These are phyloP conservation scores for Drosophila arawakana DNA, from an alignment of 1,140 invertebrate species.

Conservation along the genomic window DNA sequence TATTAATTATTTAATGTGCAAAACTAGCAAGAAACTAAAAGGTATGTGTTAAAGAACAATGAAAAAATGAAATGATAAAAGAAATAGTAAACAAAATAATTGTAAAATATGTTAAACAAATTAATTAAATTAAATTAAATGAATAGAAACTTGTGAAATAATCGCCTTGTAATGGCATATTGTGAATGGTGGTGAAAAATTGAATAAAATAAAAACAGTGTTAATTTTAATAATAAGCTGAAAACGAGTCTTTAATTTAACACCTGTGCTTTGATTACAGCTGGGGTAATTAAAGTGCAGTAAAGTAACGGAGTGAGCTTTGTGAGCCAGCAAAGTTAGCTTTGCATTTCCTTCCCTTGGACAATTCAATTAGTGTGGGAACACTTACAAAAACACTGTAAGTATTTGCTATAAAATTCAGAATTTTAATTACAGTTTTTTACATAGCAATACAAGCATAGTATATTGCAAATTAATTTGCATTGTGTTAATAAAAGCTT, in stretches of 20 bases:
- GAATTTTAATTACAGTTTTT: too few relatives aligned
- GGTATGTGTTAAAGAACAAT: constrained; percentile 35
- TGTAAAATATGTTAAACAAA: constrained; percentile 77
- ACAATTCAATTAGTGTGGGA: too few relatives aligned
- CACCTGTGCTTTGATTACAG: too few relatives aligned
- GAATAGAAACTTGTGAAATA: constrained; percentile 68
- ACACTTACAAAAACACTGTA: too few relatives aligned
- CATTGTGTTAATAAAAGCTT: not conserved
- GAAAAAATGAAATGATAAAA: constrained; percentile 5
- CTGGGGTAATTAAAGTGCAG: too few relatives aligned
- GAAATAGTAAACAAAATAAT: constrained; percentile 4
- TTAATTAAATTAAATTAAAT: constrained; percentile 56
- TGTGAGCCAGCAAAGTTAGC: too few relatives aligned
- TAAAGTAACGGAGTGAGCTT: too few relatives aligned
- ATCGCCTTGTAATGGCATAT: constrained; percentile 67
- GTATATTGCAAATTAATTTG: too few relatives aligned
- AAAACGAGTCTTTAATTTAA: constrained; percentile 25
- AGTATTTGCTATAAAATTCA: too few relatives aligned
- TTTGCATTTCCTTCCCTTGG: too few relatives aligned
- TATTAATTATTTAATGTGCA: constrained; percentile 57
- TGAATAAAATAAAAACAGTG: constrained; percentile 63
- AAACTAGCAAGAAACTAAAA: constrained; percentile 53
- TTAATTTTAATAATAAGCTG: constrained; percentile 67
- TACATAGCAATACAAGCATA: too few relatives aligned
- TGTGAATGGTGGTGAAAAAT: constrained; percentile 79